Conservation (phyloP, 92 coral and sea anemone species). For the Parazoanthus atlanticus region DNA sequence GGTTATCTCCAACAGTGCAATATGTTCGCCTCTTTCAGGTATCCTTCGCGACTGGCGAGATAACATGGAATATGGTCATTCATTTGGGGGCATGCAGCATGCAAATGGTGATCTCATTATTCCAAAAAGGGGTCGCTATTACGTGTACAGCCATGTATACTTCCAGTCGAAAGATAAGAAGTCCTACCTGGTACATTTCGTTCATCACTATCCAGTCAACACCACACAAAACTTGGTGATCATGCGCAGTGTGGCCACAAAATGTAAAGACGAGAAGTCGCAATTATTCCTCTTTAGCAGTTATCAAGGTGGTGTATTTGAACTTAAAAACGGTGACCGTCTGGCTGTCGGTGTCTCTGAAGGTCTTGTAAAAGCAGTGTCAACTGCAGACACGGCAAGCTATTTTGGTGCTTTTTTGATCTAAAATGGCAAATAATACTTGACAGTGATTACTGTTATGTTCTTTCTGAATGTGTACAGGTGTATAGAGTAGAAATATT, state of each 20-base stretch:
- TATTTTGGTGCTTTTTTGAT: constrained; percentile 90
- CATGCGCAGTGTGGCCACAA: constrained; percentile 81
- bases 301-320: constrained; percentile 88
- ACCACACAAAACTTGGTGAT: constrained; percentile 56
- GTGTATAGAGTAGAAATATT: constrained; percentile 25
- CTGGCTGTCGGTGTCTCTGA: constrained; percentile 77
- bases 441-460: constrained; percentile 17
- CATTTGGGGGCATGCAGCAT: constrained; percentile 80
- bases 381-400: constrained; percentile 79
- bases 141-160: constrained; percentile 85
- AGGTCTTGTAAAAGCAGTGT: constrained; percentile 45
- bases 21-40: constrained; percentile 54
- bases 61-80: constrained; percentile 67
- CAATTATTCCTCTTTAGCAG: constrained; percentile 72
- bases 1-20: not conserved
- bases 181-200: constrained; percentile 71
- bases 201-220: constrained; percentile 62
- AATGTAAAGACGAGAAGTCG: constrained; percentile 65
- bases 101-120: constrained; percentile 71
- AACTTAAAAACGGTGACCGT: constrained; percentile 61
- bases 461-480: constrained; percentile 26
- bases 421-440: not conserved
- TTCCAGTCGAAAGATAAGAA: constrained; percentile 68
- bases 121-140: constrained; percentile 74
- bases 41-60: constrained; percentile 72